A percentile compares a stretch with the other conserved stretches of the same genome.
Evolutionary conservation across 2,797 vertebrate genomes (phyloP).

Genomic region (Botia almorhae): DNA sequence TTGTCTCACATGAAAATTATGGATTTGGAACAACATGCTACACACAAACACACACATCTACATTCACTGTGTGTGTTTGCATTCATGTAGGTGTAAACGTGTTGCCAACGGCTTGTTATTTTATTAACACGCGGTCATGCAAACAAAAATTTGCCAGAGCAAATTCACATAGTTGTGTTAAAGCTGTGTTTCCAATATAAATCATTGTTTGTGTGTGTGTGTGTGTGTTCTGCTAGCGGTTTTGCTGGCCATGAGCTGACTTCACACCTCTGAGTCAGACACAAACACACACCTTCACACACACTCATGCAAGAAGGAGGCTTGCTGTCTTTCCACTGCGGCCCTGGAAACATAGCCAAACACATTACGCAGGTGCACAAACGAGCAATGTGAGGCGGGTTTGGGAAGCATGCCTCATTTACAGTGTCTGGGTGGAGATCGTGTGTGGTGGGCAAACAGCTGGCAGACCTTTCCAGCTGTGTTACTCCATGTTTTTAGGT

Average conservation of each 20-base stretch:
- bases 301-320: slow-evolving; percentile 39
- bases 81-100: slow-evolving; percentile 13
- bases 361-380: slow-evolving; percentile 36
- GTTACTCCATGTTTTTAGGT: slow-evolving; percentile 33
- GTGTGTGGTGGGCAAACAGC: slow-evolving; percentile 27
- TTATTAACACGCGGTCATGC: slow-evolving; percentile 42
- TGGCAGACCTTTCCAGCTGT: slow-evolving; percentile 15
- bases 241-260: slow-evolving; percentile 35
- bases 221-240: slow-evolving; percentile 34
- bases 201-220: slow-evolving; percentile 39
- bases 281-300: slow-evolving; percentile 55
- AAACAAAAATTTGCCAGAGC: slow-evolving; percentile 26
- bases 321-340: slow-evolving; percentile 27
- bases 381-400: slow-evolving; percentile 35
- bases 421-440: slow-evolving; percentile 39
- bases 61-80: neutral
- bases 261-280: slow-evolving; percentile 53
- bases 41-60: slow-evolving; percentile 14
- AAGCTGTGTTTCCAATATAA: slow-evolving; percentile 44
- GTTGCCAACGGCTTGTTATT: slow-evolving; percentile 37
- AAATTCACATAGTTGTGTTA: slow-evolving; percentile 44
- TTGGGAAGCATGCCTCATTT: slow-evolving; percentile 28
- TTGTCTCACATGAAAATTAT: too few relatives aligned
- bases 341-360: slow-evolving; percentile 25
- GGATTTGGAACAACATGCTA: too few relatives aligned